Percentiles rank a stretch among this genome's conserved stretches.
Evolutionary conservation across 2,113 vertebrate species (phyloP).

Genomic region (Meriones unguiculatus): DNA sequence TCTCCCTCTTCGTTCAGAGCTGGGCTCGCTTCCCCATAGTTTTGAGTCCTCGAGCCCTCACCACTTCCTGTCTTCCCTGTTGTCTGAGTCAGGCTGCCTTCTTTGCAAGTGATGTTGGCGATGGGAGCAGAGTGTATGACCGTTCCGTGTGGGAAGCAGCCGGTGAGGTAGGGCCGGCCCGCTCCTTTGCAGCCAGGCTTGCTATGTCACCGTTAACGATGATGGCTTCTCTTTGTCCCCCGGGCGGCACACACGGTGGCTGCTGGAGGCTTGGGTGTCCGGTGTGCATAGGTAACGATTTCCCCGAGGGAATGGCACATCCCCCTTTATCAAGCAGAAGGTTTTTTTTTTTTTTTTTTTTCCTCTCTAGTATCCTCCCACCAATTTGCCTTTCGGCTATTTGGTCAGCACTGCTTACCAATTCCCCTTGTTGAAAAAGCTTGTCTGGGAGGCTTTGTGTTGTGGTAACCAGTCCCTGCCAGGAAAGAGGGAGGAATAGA

Average conservation of each 20-base stretch:
- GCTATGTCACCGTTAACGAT: neutral
- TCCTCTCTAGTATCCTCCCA: neutral
- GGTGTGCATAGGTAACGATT: fast-evolving
- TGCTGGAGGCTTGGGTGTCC: neutral
- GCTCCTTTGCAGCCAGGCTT: neutral
- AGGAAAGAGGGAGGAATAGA: neutral
- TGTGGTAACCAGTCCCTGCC: neutral
- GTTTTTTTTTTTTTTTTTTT: neutral
- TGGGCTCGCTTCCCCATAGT: fast-evolving
- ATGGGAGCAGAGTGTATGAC: neutral
- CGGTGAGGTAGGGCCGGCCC: neutral
- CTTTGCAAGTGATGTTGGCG: neutral
- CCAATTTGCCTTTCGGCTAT: neutral
- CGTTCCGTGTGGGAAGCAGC: neutral
- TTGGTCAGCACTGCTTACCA: neutral
- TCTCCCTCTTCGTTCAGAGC: neutral
- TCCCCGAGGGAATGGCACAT: neutral
- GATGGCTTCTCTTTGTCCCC: neutral
- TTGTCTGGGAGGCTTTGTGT: neutral
- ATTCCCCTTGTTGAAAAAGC: neutral
- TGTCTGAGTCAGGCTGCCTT: neutral
- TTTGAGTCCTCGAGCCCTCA: neutral
- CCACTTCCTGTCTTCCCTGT: neutral
- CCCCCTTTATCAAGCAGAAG: neutral
- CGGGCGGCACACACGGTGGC: neutral